phyloP scores from a whole-genome alignment of 2,888 invertebrate species.

The Scaptomyza cyrtandrae region DNA sequence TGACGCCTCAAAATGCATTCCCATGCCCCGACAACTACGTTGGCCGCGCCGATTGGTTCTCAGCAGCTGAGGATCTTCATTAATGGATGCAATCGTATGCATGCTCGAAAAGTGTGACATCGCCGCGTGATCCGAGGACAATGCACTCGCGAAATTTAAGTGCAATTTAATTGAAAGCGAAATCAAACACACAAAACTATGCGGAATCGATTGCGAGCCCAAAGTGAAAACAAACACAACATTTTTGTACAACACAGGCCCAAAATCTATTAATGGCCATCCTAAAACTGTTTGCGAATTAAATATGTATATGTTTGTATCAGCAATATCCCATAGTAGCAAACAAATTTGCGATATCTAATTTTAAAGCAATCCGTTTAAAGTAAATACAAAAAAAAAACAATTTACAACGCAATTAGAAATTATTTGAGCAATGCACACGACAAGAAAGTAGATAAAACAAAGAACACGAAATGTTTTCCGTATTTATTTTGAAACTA shows the following conservation, averaged over 20 bases:
- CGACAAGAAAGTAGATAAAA: background rate
- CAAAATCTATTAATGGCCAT: slow-evolving; percentile 54
- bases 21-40: too few species aligned
- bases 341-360: slow-evolving; percentile 22
- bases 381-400: too few species aligned
- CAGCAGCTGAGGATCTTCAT: slow-evolving; percentile 14
- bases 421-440: slow-evolving; percentile 55
- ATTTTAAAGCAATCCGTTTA: slow-evolving; percentile 64
- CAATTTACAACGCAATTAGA: slow-evolving; percentile 42
- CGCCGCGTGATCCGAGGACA: slow-evolving; percentile 71
- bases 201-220: slow-evolving; percentile 79
- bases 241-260: slow-evolving; percentile 64
- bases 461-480: slow-evolving; percentile 3
- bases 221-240: too few species aligned
- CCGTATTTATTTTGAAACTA: slow-evolving; percentile 50
- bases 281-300: too few species aligned
- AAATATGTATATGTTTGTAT: background rate
- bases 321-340: slow-evolving; percentile 8
- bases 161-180: slow-evolving; percentile 69
- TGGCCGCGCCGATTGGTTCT: slow-evolving; percentile 36
- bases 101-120: slow-evolving; percentile 70
- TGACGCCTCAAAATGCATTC: slow-evolving; percentile 68
- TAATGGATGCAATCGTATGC: slow-evolving; percentile 41
- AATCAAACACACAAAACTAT: slow-evolving; percentile 78
- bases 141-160: slow-evolving; percentile 52